These are phyloP conservation scores for Cephus runcator DNA, from an alignment of 2,888 invertebrate genomes.

Conservation along the genomic window DNA sequence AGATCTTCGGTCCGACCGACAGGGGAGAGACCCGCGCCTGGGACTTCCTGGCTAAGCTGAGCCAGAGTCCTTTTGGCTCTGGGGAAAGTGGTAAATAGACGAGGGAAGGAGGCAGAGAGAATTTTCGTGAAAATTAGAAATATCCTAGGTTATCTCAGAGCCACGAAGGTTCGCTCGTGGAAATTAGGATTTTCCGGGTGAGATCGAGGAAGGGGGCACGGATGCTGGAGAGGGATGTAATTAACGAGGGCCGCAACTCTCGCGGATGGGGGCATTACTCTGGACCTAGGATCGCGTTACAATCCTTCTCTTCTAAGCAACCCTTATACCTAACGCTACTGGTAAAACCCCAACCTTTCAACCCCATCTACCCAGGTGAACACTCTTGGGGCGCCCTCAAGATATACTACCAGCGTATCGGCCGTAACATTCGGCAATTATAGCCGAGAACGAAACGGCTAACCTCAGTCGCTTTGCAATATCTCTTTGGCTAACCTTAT, in stretches of 20 bases:
- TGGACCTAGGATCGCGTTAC: constrained; percentile 35
- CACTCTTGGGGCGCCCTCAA: constrained; percentile 4
- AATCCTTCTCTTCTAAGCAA: not conserved
- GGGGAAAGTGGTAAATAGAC: not conserved
- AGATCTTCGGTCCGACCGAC: not conserved
- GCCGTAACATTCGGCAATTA: constrained; percentile 13
- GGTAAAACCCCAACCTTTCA: not conserved
- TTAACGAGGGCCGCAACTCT: constrained; percentile 44
- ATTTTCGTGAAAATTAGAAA: constrained; percentile 35
- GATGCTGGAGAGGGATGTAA: constrained; percentile 28
- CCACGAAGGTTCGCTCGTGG: constrained; percentile 22
- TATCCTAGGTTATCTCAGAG: constrained; percentile 15
- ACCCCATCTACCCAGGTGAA: constrained; percentile 1
- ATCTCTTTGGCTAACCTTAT: constrained; percentile 23
- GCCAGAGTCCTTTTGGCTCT: not conserved
- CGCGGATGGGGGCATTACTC: constrained; percentile 43
- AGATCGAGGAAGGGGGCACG: constrained; percentile 14
- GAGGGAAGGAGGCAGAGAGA: not conserved
- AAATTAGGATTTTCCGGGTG: constrained; percentile 42
- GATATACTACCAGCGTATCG: constrained; percentile 4
- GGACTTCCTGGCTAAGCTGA: not conserved
- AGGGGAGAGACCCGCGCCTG: not conserved
- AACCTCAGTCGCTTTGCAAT: constrained; percentile 6
- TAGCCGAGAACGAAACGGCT: constrained; percentile 11
- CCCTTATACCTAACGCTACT: not conserved